Evolutionary conservation across 2,797 vertebrate genomes (phyloP), one percentile per base, ranked within the genome.

Genomic region (Sebastes elongatus): DNA sequence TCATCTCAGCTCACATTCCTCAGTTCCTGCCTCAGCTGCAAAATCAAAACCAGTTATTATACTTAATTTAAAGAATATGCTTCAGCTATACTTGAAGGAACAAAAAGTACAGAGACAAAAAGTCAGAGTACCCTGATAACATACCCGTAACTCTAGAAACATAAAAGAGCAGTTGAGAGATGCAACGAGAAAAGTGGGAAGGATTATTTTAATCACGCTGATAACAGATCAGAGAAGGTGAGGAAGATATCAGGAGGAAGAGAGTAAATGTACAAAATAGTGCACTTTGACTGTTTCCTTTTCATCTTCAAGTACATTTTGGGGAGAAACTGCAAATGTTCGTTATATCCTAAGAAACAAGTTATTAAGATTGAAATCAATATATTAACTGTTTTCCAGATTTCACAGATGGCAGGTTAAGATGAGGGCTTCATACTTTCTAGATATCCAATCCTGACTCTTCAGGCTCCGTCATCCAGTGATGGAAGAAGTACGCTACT

Each of bases 31-130:
- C 18, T 7, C 4, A 2, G 35, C 33, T 56, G 33, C 69, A 46
- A 63, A 75, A 77, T 71, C 57, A 20, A 78, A 60, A 65, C 22
- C 62, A 60, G 62, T 46, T 4, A 78, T 78, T 75, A 72, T 18
- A 35, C 14, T 33, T n/a, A 33, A 57, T 14, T 25, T 62, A 63
- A n/a, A 76, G 53, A 71, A 63, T 64, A 57, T 59, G 30, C 52
- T 57, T 77, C 46, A 78, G 57, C n/a, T 30, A 10, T 30, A 10
- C 35, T 32, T 20, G 33, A 20, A 30, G 33, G 25, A 76, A 71
- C 57, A 61, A 73, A 30, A 4, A 27, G 22, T 5, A 13, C 32
- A 46, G n/a, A 66, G 23, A 59, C 27, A 16, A 61, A 61, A 20
- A 57, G 63, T 25, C 30, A 20, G 11, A 76, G 27, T 6, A 7